phyloP scores from a whole-genome alignment of 2,113 vertebrate genomes.

The Prochilodus magdalenae region DNA sequence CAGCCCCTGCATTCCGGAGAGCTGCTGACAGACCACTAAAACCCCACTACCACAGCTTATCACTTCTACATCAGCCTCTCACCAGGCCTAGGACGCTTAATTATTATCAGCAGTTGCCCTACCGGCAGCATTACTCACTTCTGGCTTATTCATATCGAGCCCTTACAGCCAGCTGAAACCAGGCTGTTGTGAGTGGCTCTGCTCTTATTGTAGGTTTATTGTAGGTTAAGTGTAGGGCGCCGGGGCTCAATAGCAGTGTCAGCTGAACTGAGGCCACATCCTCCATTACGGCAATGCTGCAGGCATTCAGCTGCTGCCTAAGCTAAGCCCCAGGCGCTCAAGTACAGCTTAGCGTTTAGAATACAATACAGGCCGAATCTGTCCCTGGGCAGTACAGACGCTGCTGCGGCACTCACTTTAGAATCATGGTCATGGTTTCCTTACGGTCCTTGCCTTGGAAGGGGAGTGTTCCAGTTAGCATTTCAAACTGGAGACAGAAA shows the following conservation, averaged over 20 bases:
- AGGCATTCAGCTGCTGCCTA: constrained; percentile 25
- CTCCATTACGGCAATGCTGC: constrained; percentile 8
- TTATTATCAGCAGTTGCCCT: constrained; percentile 12
- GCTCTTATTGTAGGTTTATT: constrained; percentile 2
- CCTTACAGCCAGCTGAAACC: neutral
- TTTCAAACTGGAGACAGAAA: constrained; percentile 82
- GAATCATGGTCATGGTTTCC: constrained; percentile 89
- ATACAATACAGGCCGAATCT: neutral
- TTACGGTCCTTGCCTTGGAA: constrained; percentile 91
- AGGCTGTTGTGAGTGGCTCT: constrained; percentile 10
- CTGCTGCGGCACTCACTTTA: constrained; percentile 80
- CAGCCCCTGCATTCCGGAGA: neutral
- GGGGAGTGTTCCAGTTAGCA: constrained; percentile 86
- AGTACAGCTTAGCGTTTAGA: neutral
- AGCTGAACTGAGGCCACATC: constrained; percentile 13
- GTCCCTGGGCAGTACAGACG: constrained; percentile 1
- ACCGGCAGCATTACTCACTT: constrained; percentile 11
- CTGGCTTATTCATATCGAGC: neutral
- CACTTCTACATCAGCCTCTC: neutral
- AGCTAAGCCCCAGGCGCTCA: neutral
- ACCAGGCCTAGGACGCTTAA: constrained; percentile 1
- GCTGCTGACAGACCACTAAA: constrained; percentile 14
- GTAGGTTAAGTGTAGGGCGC: constrained; percentile 33
- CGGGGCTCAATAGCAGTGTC: constrained; percentile 16
- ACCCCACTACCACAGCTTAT: constrained; percentile 21